phyloP scores from a whole-genome alignment of 2,113 vertebrate genomes.

The Suncus etruscus region DNA sequence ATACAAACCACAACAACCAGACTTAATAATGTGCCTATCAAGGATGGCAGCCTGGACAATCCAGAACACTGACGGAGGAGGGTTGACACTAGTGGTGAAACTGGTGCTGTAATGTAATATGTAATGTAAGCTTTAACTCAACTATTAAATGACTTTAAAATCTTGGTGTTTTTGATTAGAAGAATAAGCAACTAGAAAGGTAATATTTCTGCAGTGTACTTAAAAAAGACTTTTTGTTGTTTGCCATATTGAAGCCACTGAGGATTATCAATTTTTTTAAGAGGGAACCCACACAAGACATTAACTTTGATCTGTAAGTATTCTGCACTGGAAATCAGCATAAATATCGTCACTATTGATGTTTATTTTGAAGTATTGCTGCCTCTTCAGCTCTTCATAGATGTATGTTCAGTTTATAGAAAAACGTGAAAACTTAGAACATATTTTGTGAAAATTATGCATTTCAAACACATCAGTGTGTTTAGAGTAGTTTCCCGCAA shows the following conservation, averaged over 20 bases:
- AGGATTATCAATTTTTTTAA: conserved; percentile 6
- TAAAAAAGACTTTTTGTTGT: background rate
- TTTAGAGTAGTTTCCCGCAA: conserved; percentile 26
- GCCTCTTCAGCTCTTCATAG: background rate
- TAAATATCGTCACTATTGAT: background rate
- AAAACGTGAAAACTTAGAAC: background rate
- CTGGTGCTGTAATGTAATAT: too few species aligned
- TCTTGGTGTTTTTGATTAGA: too few species aligned
- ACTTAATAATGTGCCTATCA: too few species aligned
- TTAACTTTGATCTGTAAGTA: background rate
- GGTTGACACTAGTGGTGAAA: too few species aligned
- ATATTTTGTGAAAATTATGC: conserved; percentile 33
- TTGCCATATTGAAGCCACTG: background rate
- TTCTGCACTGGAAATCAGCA: background rate
- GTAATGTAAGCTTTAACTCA: too few species aligned
- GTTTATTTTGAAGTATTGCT: background rate
- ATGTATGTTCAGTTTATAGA: background rate
- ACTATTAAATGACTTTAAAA: too few species aligned
- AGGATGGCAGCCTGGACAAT: too few species aligned
- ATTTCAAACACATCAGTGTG: background rate
- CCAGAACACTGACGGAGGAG: too few species aligned
- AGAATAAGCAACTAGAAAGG: too few species aligned
- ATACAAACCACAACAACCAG: too few species aligned
- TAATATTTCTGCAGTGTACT: background rate
- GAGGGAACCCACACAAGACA: background rate